Conservation (phyloP, 2,797 vertebrate genomes). For the Myiotriccus ornatus region DNA sequence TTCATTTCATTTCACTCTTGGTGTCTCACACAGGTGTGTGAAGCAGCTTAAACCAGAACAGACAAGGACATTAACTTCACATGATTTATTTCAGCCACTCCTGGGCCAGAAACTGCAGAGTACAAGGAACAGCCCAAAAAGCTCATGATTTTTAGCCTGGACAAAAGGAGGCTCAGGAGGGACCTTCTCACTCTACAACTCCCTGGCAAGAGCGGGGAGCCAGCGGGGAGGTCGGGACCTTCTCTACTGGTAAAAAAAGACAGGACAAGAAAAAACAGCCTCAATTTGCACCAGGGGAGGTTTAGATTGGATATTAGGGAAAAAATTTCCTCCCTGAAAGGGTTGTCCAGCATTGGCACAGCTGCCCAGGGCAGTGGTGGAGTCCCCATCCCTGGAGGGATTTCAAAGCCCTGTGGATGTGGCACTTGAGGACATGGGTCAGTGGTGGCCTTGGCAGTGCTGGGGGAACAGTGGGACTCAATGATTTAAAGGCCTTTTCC, state of each 20-base stretch:
- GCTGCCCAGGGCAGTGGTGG: not conserved
- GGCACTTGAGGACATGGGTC: not conserved
- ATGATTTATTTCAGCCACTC: not conserved
- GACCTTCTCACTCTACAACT: not conserved
- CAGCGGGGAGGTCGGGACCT: accelerated
- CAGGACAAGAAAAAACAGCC: not conserved
- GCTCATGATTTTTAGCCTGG: not conserved
- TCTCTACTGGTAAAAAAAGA: not conserved
- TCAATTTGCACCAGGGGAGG: not conserved
- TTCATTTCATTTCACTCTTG: not conserved
- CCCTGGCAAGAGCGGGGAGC: not conserved
- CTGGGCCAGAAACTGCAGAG: not conserved
- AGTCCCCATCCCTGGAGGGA: not conserved
- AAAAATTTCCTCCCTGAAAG: not conserved
- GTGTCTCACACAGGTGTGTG: not conserved
- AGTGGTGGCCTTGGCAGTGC: not conserved
- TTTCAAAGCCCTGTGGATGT: not conserved
- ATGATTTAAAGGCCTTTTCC: not conserved
- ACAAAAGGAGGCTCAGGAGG: not conserved
- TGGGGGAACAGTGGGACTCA: accelerated
- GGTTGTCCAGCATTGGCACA: not conserved
- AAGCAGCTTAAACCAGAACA: not conserved
- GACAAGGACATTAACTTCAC: not conserved
- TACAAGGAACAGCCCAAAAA: not conserved
- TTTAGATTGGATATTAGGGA: not conserved